These are phyloP conservation scores for Athetis lepigone DNA, from an alignment of 2,888 invertebrate species.

Conservation along the genomic window DNA sequence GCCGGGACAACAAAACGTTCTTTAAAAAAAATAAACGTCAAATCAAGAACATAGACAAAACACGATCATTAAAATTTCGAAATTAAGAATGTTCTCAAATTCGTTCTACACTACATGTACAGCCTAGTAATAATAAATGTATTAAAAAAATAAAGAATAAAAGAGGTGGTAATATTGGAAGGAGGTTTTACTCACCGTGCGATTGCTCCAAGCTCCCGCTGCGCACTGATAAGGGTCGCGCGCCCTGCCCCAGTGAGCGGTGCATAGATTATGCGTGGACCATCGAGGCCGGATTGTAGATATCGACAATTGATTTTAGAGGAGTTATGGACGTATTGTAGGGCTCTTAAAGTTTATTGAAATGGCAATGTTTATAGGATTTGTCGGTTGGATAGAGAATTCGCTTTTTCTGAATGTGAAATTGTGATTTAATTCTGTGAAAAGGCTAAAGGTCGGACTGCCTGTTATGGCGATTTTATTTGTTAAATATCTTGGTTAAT, in stretches of 20 bases:
- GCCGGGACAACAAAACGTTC: conserved; percentile 15
- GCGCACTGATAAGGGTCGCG: conserved; percentile 65
- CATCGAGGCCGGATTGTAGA: conserved; percentile 59
- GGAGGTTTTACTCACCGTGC: conserved; percentile 58
- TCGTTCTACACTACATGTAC: conserved; percentile 26
- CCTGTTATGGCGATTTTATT: too few species aligned
- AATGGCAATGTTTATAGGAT: neutral
- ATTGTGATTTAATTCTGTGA: neutral
- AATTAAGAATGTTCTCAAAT: conserved; percentile 14
- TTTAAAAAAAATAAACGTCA: conserved; percentile 28
- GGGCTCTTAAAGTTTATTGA: conserved; percentile 7
- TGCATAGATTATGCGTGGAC: conserved; percentile 65
- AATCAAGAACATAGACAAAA: conserved; percentile 28
- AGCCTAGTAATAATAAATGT: conserved; percentile 15
- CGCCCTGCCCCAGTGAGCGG: conserved; percentile 58
- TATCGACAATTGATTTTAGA: conserved; percentile 64
- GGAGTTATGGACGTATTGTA: conserved; percentile 44
- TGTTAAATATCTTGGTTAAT: too few species aligned
- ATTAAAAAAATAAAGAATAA: conserved; percentile 12
- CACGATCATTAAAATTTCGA: neutral
- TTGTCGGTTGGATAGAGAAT: neutral
- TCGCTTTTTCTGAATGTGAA: neutral
- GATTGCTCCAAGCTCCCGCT: conserved; percentile 58
- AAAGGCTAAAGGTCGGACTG: too few species aligned
- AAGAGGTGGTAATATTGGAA: neutral